Evolutionary conservation across 2,888 invertebrate species (phyloP).

Genomic region (Plemyria rubiginata): DNA sequence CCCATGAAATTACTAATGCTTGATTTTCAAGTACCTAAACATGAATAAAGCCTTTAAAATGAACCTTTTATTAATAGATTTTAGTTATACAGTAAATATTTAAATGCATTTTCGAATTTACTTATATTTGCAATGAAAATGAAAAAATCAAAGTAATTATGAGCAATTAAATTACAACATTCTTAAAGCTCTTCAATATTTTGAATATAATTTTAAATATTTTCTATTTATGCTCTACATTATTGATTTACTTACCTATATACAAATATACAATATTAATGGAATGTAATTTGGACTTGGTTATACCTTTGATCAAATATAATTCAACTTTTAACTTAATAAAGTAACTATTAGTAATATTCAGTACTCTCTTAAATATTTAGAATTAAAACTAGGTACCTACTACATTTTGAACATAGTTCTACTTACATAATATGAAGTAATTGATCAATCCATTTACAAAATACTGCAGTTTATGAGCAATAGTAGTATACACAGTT

Average conservation of each 20-base stretch:
- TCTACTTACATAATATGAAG: constrained; percentile 58
- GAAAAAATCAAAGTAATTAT: constrained; percentile 63
- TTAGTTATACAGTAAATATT: constrained; percentile 33
- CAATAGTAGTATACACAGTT: constrained; percentile 52
- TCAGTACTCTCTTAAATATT: constrained; percentile 76
- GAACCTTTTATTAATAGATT: background rate
- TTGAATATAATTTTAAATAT: constrained; percentile 45
- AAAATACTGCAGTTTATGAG: constrained; percentile 75
- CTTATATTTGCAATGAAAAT: constrained; percentile 43
- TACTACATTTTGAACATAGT: constrained; percentile 53
- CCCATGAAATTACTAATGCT: background rate
- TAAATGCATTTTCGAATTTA: constrained; percentile 62
- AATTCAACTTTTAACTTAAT: constrained; percentile 59
- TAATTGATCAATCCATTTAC: constrained; percentile 68
- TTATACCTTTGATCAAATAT: constrained; percentile 69
- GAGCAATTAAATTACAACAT: constrained; percentile 75
- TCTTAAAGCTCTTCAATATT: constrained; percentile 77
- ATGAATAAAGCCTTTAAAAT: constrained; percentile 10
- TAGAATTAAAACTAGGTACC: constrained; percentile 50
- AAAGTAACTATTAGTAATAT: constrained; percentile 70
- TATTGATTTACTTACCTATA: constrained; percentile 53
- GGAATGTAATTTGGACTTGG: constrained; percentile 82
- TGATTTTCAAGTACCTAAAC: constrained; percentile 1
- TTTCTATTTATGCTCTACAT: constrained; percentile 33
- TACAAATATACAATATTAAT: constrained; percentile 73